Evolutionary conservation across 2,797 vertebrate genomes (phyloP).

Genomic region (Simalia tracyae): DNA sequence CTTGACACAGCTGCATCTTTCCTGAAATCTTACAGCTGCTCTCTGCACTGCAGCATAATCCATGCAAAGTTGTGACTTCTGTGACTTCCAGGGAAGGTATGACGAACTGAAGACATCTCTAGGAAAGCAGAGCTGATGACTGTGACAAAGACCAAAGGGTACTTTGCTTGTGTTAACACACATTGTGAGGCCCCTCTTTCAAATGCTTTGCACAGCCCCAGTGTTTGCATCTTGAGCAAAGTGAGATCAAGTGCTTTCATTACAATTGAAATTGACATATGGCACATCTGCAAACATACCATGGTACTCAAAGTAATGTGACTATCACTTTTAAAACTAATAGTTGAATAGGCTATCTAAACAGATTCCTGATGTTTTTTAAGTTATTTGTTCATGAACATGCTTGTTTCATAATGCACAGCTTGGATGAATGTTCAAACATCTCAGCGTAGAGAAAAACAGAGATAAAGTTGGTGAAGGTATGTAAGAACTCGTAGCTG

Average conservation of each 20-base stretch:
- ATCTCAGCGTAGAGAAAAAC: neutral
- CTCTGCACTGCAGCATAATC: neutral
- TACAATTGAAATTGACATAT: neutral
- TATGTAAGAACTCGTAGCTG: neutral
- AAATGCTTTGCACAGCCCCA: neutral
- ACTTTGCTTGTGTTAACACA: neutral
- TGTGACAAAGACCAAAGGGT: neutral
- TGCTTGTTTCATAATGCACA: constrained; percentile 16
- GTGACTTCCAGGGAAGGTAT: neutral
- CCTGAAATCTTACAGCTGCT: neutral
- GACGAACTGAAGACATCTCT: neutral
- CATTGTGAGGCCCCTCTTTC: neutral
- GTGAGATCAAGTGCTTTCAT: constrained; percentile 23
- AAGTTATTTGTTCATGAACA: constrained; percentile 17
- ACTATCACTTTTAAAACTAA: constrained; percentile 25
- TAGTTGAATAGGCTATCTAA: neutral
- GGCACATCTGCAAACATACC: constrained; percentile 19
- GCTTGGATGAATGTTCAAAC: neutral
- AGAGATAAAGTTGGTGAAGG: neutral
- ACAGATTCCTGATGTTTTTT: neutral
- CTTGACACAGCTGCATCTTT: neutral
- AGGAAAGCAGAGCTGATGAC: neutral
- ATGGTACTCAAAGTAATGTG: constrained; percentile 22
- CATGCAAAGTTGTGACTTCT: neutral
- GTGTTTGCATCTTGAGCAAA: neutral